Evolutionary conservation across 2,113 vertebrate species (phyloP), one percentile per base, ranked within the genome.

Genomic region (Ranitomeya variabilis): DNA sequence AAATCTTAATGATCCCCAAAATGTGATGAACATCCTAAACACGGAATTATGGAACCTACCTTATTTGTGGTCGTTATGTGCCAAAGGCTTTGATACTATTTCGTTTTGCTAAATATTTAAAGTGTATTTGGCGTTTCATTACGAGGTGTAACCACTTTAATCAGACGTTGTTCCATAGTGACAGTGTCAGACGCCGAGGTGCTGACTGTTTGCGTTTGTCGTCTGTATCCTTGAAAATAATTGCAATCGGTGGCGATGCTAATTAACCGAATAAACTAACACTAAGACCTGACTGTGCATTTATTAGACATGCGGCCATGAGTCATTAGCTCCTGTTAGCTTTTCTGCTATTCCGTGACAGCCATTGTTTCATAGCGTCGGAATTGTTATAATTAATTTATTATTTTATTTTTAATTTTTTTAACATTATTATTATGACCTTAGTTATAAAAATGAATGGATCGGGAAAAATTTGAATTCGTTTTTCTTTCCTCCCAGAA

Each of bases 11-110:
- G 85, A 90, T 8, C 23, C 62, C 57, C 52, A 81, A 71, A 13
- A 2, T 86, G 62, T 79, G 13, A 73, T 12, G 60, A 89, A 91
- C 87, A 78, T 51, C 79, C n/a, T 14, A 90, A 89, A 89, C 54
- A 79, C 82, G 37, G 73, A 79, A 91, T 89, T 90, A 88, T 89
- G 92, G 92, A 89, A 0, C 18, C 89, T 79, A 87, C 90, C 85
- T 57, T 90, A 18, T 89, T 91, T 93, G 74, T 59, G n/a, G 91
- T 80, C 18, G 71, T 59, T 90, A 74, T 52, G 69, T 14, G 55
- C 45, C 54, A 73, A 69, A 69, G 64, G 55, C 54, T 87, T 82
- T 74, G 37, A 51, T 52, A 83, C 80, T 57, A 31, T 87, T 80
- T 80, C 21, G 45, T 80, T 78, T 87, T 12, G 9, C 37, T 78